Conservation (phyloP, 1,140 invertebrate genomes). For the Eueides isabella region DNA sequence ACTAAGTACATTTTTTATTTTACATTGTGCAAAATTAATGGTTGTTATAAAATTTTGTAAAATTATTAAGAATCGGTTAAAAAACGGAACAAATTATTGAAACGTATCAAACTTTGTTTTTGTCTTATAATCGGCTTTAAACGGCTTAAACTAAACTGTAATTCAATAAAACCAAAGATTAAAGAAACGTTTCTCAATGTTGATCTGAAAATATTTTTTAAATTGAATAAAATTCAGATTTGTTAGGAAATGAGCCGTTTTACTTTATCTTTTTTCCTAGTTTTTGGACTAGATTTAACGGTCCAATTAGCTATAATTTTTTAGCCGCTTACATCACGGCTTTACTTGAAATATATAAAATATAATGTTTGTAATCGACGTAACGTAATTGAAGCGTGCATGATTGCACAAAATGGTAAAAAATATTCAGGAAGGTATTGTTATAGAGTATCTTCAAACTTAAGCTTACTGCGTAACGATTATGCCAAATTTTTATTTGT, state of each 20-base stretch:
- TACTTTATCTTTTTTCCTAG: not conserved
- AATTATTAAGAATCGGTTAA: not conserved
- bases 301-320: not conserved
- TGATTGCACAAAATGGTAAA: not conserved
- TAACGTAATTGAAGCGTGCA: not conserved
- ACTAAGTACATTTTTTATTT: not conserved
- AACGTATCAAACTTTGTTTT: not conserved
- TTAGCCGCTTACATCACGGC: not conserved
- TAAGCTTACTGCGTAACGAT: too few relatives aligned
- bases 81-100: not conserved
- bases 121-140: not conserved
- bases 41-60: not conserved
- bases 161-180: constrained; percentile 3
- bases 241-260: not conserved
- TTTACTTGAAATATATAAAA: not conserved
- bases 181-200: not conserved
- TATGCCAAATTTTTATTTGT: too few relatives aligned
- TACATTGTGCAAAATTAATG: not conserved
- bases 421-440: too few relatives aligned
- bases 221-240: constrained; percentile 12
- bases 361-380: not conserved
- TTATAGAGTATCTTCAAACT: too few relatives aligned
- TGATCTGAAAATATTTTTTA: not conserved
- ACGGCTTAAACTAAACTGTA: not conserved
- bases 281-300: constrained; percentile 5